phyloP scores from a whole-genome alignment of 2,113 vertebrate genomes.

The Typhlomys cinereus region DNA sequence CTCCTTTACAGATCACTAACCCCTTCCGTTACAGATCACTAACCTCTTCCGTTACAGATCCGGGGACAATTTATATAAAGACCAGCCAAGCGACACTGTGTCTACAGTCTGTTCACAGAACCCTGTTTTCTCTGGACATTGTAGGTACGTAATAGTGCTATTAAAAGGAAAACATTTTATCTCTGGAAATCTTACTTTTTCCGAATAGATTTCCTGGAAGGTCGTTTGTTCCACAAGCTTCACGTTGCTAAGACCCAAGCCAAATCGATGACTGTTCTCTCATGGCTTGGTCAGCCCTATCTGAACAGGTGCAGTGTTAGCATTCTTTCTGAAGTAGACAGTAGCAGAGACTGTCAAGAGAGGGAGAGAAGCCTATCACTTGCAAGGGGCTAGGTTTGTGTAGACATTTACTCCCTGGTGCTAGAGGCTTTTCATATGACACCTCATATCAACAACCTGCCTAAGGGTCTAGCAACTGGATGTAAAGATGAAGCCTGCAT shows the following conservation, averaged over 20 bases:
- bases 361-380: no score
- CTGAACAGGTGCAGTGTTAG: background rate
- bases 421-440: background rate
- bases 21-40: no score
- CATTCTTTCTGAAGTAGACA: background rate
- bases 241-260: background rate
- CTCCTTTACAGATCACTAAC: no score
- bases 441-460: background rate
- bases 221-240: background rate
- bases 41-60: fast-evolving
- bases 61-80: background rate
- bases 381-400: background rate
- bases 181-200: constrained; percentile 1
- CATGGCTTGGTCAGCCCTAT: background rate
- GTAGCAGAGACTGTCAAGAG: no score
- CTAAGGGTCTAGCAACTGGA: background rate
- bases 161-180: background rate
- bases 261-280: background rate
- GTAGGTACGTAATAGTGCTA: background rate
- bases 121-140: background rate
- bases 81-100: background rate
- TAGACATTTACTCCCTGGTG: background rate
- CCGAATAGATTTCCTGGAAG: constrained; percentile 5
- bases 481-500: background rate
- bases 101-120: background rate